Percentiles rank a stretch among this genome's conserved stretches.
Evolutionary conservation across 2,113 vertebrate species (phyloP).

Genomic region (Trochalopteron elliotii): DNA sequence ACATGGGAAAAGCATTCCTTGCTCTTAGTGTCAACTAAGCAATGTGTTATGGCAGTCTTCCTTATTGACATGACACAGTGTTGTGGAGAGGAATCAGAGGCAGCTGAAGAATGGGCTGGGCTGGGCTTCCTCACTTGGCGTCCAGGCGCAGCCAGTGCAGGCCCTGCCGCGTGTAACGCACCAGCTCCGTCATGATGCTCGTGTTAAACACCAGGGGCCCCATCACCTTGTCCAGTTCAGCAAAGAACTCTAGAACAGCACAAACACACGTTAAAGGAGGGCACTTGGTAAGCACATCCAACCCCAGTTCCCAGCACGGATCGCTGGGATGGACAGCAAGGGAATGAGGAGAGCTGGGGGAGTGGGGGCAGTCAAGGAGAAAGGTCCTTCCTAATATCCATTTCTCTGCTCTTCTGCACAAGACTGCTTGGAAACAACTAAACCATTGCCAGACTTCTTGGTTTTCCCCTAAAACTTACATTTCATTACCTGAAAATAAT

Average conservation of each 20-base stretch:
- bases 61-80: constrained; percentile 90
- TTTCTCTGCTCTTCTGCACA: not conserved
- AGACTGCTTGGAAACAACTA: not conserved
- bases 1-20: constrained; percentile 71
- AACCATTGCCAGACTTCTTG: not conserved
- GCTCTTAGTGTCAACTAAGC: constrained; percentile 77
- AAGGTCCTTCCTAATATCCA: not conserved
- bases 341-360: not conserved
- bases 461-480: accelerated
- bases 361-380: not conserved
- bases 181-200: constrained; percentile 98
- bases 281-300: accelerated
- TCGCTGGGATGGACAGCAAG: accelerated
- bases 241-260: constrained; percentile 89
- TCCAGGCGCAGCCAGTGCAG: constrained; percentile 97
- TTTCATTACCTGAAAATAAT: not conserved
- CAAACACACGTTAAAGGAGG: constrained; percentile 50
- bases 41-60: constrained; percentile 83
- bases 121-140: constrained; percentile 81
- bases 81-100: constrained; percentile 81
- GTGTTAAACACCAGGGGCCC: constrained; percentile 95
- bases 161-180: constrained; percentile 96
- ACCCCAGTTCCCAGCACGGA: accelerated
- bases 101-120: constrained; percentile 69
- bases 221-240: constrained; percentile 97